Percentiles rank a stretch among this genome's conserved stretches.
These are phyloP conservation scores for Brachymystax lenok DNA, from an alignment of 2,797 vertebrate genomes.

Conservation along the genomic window DNA sequence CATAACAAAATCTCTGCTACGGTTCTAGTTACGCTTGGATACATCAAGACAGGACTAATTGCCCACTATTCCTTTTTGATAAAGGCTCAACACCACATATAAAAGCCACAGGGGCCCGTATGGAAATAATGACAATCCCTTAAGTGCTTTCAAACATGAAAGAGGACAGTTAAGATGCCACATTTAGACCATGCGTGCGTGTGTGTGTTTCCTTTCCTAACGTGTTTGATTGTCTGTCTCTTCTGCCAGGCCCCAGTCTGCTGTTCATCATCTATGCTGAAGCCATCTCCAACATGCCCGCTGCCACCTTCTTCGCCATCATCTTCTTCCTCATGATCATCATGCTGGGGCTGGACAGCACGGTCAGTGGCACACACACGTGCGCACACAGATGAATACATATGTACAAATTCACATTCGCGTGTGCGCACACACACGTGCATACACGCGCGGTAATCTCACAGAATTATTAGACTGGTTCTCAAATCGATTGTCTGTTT, in stretches of 20 bases:
- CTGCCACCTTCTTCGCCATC: constrained; percentile 95
- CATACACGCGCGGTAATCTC: too few species aligned
- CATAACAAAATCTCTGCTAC: background rate
- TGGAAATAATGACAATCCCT: too few species aligned
- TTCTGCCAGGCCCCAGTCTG: constrained; percentile 88
- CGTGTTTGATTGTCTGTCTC: background rate
- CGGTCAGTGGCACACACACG: constrained; percentile 76
- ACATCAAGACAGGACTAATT: background rate
- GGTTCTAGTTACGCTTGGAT: background rate
- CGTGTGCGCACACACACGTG: background rate
- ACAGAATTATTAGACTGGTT: too few species aligned
- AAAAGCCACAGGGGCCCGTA: too few species aligned
- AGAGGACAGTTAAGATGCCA: too few species aligned
- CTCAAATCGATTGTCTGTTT: too few species aligned
- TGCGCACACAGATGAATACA: background rate
- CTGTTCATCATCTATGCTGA: constrained; percentile 98
- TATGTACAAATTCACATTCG: background rate
- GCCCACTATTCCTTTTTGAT: too few species aligned
- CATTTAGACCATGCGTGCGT: too few species aligned
- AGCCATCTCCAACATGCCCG: constrained; percentile 97
- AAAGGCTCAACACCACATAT: background rate
- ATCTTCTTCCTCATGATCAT: constrained; percentile 99
- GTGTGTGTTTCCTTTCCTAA: background rate
- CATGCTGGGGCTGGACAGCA: constrained; percentile 95
- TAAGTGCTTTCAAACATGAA: too few species aligned